A percentile compares a stretch with the other conserved stretches of the same genome.
These are phyloP conservation scores for Sphaerophoria taeniata DNA, from an alignment of 2,888 invertebrate species.

Conservation along the genomic window DNA sequence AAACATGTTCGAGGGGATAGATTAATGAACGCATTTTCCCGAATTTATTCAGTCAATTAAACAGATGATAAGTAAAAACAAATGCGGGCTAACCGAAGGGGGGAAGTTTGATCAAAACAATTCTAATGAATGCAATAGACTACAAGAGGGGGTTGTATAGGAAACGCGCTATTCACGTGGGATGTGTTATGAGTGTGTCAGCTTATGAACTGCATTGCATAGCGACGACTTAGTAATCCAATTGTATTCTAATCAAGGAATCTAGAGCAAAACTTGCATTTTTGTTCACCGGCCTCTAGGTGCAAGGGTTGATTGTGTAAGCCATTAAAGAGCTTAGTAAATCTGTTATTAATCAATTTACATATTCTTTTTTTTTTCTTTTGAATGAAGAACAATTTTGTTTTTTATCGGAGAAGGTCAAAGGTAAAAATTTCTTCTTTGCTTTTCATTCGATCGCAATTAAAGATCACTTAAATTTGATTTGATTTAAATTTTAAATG, in stretches of 20 bases:
- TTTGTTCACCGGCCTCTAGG: neutral
- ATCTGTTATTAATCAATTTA: constrained; percentile 50
- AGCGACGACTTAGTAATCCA: constrained; percentile 22
- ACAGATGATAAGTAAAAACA: neutral
- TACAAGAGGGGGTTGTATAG: constrained; percentile 2
- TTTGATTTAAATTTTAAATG: neutral
- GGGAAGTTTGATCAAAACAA: constrained; percentile 43
- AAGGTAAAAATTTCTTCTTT: neutral
- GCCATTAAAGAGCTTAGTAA: neutral
- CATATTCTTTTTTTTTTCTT: neutral
- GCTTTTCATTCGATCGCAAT: neutral
- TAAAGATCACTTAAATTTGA: neutral
- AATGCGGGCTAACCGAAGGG: neutral
- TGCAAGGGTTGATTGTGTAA: constrained; percentile 2
- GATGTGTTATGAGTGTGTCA: neutral
- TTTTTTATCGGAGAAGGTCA: constrained; percentile 29
- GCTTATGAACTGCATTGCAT: constrained; percentile 1
- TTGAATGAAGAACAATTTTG: constrained; percentile 21
- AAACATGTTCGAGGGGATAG: neutral
- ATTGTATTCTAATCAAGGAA: constrained; percentile 61
- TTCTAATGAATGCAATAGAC: neutral
- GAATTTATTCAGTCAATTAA: constrained; percentile 36
- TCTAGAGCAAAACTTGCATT: constrained; percentile 55
- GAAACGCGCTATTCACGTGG: constrained; percentile 33
- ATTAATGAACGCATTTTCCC: constrained; percentile 55